phyloP scores from a whole-genome alignment of 2,888 invertebrate genomes.

The Clanis bilineata region DNA sequence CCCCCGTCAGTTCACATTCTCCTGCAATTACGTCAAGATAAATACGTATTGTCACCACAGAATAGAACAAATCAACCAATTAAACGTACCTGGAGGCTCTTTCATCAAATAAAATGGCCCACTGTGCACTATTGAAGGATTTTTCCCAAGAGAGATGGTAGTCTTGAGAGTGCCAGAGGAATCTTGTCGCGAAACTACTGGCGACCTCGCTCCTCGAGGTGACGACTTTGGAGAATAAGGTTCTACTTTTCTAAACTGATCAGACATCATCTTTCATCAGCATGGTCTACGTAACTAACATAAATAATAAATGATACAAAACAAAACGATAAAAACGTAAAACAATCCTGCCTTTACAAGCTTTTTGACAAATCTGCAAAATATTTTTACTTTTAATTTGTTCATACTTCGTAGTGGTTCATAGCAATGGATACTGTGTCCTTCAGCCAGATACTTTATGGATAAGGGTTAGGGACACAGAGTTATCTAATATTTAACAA shows the following conservation, averaged over 20 bases:
- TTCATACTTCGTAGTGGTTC: too few species aligned
- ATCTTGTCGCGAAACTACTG: slow-evolving; percentile 97
- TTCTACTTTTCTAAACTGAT: slow-evolving; percentile 95
- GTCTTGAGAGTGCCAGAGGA: slow-evolving; percentile 98
- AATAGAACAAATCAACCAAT: slow-evolving; percentile 18
- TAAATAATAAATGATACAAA: slow-evolving; percentile 64
- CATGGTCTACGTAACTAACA: slow-evolving; percentile 71
- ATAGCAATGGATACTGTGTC: too few species aligned
- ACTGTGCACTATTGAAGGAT: slow-evolving; percentile 97
- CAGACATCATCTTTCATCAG: slow-evolving; percentile 93
- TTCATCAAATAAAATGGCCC: slow-evolving; percentile 99
- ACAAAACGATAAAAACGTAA: slow-evolving; percentile 68
- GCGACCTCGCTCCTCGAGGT: slow-evolving; percentile 95
- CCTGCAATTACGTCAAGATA: slow-evolving; percentile 73
- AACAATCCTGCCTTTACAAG: slow-evolving; percentile 44
- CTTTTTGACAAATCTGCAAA: slow-evolving; percentile 55
- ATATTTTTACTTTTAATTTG: too few species aligned
- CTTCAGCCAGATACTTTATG: too few species aligned
- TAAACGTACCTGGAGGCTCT: slow-evolving; percentile 91
- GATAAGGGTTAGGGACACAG: too few species aligned
- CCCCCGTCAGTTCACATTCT: slow-evolving; percentile 96
- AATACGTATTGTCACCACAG: not conserved
- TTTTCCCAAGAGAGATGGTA: slow-evolving; percentile 98
- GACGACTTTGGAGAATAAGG: slow-evolving; percentile 98
- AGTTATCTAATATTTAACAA: too few species aligned